phyloP scores from a whole-genome alignment of 2,888 invertebrate species.

The Epirrita christyi region DNA sequence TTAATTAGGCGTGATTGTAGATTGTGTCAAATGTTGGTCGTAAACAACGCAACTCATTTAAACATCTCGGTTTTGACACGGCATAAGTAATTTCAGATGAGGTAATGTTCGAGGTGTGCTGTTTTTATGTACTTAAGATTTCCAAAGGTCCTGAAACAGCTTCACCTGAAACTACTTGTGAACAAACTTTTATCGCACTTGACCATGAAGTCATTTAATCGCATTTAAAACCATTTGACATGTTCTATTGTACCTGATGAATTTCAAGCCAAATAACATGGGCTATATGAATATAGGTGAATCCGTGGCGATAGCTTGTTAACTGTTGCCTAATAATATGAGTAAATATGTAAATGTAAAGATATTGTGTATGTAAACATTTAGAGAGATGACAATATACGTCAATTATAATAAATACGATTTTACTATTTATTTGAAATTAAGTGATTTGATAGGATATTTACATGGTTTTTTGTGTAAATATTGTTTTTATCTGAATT shows the following conservation, averaged over 20 bases:
- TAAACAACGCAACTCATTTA: slow-evolving; percentile 9
- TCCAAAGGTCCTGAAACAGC: slow-evolving; percentile 25
- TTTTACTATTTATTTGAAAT: slow-evolving; percentile 54
- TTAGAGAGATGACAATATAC: slow-evolving; percentile 73
- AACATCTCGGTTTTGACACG: slow-evolving; percentile 11
- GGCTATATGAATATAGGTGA: slow-evolving; percentile 51
- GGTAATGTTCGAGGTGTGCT: slow-evolving; percentile 29
- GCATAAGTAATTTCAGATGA: slow-evolving; percentile 34
- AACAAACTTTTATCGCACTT: slow-evolving; percentile 19
- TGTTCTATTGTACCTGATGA: slow-evolving; percentile 73
- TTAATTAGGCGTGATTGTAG: slow-evolving; percentile 63
- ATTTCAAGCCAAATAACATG: slow-evolving; percentile 65
- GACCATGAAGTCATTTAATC: slow-evolving; percentile 25
- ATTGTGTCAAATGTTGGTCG: slow-evolving; percentile 59
- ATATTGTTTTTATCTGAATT: slow-evolving; percentile 43
- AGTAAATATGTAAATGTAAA: slow-evolving; percentile 49
- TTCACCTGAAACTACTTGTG: slow-evolving; percentile 26
- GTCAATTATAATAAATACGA: slow-evolving; percentile 73
- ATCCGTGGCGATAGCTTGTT: slow-evolving; percentile 66
- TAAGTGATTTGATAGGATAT: slow-evolving; percentile 42
- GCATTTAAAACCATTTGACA: slow-evolving; percentile 59
- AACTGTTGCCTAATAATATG: slow-evolving; percentile 46
- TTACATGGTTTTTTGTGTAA: slow-evolving; percentile 51
- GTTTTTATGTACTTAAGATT: slow-evolving; percentile 39
- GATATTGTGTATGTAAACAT: slow-evolving; percentile 56